Evolutionary conservation across 2,888 invertebrate species (phyloP), one percentile per base, ranked within the genome.

Genomic region (Falcaria lacertinaria): DNA sequence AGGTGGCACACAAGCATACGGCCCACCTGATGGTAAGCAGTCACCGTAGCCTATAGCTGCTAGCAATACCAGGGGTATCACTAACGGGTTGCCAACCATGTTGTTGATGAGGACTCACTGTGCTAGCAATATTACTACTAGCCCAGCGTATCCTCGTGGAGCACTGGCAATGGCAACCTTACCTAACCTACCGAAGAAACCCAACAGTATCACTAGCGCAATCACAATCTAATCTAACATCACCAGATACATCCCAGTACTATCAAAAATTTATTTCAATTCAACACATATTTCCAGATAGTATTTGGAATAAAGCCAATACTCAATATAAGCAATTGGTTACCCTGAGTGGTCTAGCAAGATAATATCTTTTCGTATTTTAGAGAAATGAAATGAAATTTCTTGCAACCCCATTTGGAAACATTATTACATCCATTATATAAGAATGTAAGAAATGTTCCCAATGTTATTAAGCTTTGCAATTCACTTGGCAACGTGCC

Each of bases 241-340:
- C 22, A 6, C 7, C 22, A 6, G 7, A 22, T 22, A 6, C 6
- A 6, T 14, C 33, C 14, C 14, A 34, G 15, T 17, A 16, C 16
- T 8, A 11, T n/a, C 22, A n/a, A 15, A 39, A 15, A 22, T 37
- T 37, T 43, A 39, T 41, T 52, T 60, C 52, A 55, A 63, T 60
- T 56, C 6, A 14, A 1, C 3, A 58, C 46, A 49, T 54, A 60
- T 53, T 55, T 61, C 58, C 55, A 54, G 47, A 60, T 64, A 52
- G 55, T 72, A 71, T 69, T 76, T 76, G 75, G 78, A 74, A 57
- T 53, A 56, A 50, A 64, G 78, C 75, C 75, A 76, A 70, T 67
- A 60, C 46, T 59, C 54, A 50, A 70, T 68, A 77, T 70, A 77
- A 72, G 69, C 73, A 73, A 70, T 74, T 69, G 73, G 65, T 70